phyloP scores from a whole-genome alignment of 2,113 vertebrate species.

The Trochalopteron elliotii region DNA sequence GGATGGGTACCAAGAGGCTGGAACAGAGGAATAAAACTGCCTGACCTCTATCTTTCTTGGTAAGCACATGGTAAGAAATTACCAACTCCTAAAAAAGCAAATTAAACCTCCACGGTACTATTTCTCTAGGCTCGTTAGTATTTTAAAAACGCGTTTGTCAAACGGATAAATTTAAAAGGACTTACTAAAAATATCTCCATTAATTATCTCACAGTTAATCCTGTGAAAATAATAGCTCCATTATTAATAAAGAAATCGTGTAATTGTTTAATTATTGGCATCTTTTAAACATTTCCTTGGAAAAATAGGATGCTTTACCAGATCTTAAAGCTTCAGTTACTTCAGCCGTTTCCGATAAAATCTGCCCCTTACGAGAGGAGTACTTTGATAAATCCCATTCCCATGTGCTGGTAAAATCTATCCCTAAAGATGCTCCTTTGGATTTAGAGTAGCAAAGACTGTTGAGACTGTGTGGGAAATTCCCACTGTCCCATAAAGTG shows the following conservation, averaged over 20 bases:
- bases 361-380: background rate
- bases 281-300: background rate
- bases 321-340: background rate
- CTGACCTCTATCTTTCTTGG: background rate
- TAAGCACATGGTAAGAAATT: background rate
- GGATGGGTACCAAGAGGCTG: too few species aligned
- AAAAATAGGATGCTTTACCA: background rate
- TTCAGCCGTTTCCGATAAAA: background rate
- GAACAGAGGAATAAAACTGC: background rate
- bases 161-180: background rate
- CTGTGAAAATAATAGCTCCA: background rate
- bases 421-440: background rate
- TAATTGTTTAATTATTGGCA: background rate
- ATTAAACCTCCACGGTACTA: background rate
- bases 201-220: too few species aligned
- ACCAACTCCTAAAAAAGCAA: background rate
- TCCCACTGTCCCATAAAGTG: too few species aligned
- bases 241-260: background rate
- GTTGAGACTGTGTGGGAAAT: background rate
- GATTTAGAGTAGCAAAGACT: background rate
- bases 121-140: background rate
- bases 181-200: background rate
- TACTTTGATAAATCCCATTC: rapidly evolving
- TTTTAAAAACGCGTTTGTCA: background rate
- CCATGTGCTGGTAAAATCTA: background rate